phyloP scores from a whole-genome alignment of 2,113 vertebrate species.

The Dendropsophus ebraccatus region DNA sequence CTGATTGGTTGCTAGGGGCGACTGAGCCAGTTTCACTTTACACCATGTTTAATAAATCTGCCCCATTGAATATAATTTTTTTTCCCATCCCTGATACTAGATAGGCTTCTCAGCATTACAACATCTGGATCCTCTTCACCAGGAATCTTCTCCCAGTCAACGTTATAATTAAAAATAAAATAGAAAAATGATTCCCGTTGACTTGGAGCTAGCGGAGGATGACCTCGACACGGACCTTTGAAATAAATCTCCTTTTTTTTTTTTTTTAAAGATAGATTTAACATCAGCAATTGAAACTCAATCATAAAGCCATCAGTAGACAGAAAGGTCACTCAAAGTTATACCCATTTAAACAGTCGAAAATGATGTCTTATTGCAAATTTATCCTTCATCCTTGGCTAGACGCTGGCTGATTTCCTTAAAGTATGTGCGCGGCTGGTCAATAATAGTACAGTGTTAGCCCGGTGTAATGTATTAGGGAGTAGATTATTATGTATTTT shows the following conservation, averaged over 20 bases:
- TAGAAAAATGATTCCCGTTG: conserved; percentile 10
- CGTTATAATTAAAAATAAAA: conserved; percentile 50
- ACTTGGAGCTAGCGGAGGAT: not conserved
- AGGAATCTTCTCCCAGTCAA: not conserved
- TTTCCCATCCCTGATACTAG: not conserved
- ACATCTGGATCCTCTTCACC: not conserved
- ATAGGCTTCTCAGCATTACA: not conserved
- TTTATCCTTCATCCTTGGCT: not conserved
- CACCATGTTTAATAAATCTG: no score
- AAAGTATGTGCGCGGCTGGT: not conserved
- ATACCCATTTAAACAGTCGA: conserved; percentile 18
- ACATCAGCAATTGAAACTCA: conserved; percentile 32
- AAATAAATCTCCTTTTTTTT: conserved; percentile 31
- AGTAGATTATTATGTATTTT: not conserved
- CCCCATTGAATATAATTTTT: no score
- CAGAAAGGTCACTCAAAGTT: conserved; percentile 46
- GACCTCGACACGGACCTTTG: conserved; percentile 35
- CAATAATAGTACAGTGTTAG: not conserved
- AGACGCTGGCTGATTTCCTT: not conserved
- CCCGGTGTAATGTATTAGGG: not conserved
- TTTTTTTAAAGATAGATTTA: conserved; percentile 35
- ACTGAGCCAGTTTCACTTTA: no score
- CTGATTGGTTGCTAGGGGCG: no score
- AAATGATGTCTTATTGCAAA: conserved; percentile 26
- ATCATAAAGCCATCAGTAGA: conserved; percentile 43